phyloP scores from a whole-genome alignment of 2,113 vertebrate species.

The Hyla sarda region DNA sequence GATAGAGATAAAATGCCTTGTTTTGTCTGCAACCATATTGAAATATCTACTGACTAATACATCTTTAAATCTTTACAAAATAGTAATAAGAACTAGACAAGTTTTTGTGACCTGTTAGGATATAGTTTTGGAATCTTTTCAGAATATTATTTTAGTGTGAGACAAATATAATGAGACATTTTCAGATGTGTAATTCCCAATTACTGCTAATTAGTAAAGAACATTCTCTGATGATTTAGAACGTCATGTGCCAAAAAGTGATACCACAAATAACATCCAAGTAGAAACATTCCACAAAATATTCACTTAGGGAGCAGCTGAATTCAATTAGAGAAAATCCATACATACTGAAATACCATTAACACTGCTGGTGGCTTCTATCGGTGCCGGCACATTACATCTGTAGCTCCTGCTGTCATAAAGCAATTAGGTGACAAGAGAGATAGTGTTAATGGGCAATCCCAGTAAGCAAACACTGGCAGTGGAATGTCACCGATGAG shows the following conservation, averaged over 20 bases:
- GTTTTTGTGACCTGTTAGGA: background rate
- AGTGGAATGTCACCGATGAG: slow-evolving; percentile 39
- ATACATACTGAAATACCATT: slow-evolving; percentile 28
- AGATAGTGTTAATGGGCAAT: slow-evolving; percentile 53
- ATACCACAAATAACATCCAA: background rate
- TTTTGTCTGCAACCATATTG: no score
- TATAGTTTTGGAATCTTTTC: background rate
- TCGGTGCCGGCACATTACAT: slow-evolving; percentile 17
- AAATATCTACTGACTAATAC: no score
- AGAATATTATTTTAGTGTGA: background rate
- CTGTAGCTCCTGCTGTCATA: slow-evolving; percentile 32
- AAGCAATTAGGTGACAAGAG: slow-evolving; percentile 38
- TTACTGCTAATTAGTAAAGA: slow-evolving; percentile 2
- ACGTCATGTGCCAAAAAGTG: background rate
- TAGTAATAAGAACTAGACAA: no score
- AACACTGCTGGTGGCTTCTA: slow-evolving; percentile 28
- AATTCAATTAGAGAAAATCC: slow-evolving; percentile 54
- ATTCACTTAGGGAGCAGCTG: slow-evolving; percentile 35
- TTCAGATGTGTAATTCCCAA: background rate
- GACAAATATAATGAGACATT: background rate
- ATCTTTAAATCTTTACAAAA: no score
- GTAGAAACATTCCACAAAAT: slow-evolving; percentile 20
- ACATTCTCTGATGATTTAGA: background rate
- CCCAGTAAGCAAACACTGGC: slow-evolving; percentile 52
- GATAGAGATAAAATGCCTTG: no score